Conservation (phyloP, 2,888 invertebrate species). For the Dione juno region DNA sequence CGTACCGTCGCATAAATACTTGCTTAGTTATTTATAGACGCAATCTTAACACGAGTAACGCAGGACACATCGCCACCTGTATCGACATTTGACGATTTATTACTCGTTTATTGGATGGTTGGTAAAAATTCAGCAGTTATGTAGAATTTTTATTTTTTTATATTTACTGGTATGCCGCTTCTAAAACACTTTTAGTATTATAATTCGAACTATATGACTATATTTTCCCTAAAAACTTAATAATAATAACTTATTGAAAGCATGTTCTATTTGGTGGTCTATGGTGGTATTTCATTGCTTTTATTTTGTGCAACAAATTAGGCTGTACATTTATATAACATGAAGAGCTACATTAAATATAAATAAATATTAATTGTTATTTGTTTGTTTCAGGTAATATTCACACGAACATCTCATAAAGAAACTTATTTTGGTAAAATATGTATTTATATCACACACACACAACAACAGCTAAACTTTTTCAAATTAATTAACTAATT, state of each 20-base stretch:
- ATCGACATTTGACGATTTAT: conserved; percentile 66
- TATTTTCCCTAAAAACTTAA: not conserved
- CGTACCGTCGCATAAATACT: conserved; percentile 60
- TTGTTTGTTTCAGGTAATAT: conserved; percentile 13
- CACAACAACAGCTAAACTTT: not conserved
- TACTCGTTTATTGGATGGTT: conserved; percentile 50
- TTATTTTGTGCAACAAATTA: no score
- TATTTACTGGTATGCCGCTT: not conserved
- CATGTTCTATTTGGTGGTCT: no score
- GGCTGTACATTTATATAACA: not conserved
- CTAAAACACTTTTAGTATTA: not conserved
- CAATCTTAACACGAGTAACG: conserved; percentile 70
- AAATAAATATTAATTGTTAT: conserved; percentile 1
- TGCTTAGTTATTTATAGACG: conserved; percentile 74
- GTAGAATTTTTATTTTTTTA: not conserved
- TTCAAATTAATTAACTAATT: not conserved
- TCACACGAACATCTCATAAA: not conserved
- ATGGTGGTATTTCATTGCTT: no score
- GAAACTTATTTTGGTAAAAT: not conserved
- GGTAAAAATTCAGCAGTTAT: conserved; percentile 5
- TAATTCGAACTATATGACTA: not conserved
- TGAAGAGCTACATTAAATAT: not conserved
- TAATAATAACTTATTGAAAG: not conserved
- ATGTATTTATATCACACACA: not conserved
- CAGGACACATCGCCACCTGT: conserved; percentile 66